These are phyloP conservation scores for Platysteira castanea DNA, from an alignment of 2,113 vertebrate species.

Conservation along the genomic window DNA sequence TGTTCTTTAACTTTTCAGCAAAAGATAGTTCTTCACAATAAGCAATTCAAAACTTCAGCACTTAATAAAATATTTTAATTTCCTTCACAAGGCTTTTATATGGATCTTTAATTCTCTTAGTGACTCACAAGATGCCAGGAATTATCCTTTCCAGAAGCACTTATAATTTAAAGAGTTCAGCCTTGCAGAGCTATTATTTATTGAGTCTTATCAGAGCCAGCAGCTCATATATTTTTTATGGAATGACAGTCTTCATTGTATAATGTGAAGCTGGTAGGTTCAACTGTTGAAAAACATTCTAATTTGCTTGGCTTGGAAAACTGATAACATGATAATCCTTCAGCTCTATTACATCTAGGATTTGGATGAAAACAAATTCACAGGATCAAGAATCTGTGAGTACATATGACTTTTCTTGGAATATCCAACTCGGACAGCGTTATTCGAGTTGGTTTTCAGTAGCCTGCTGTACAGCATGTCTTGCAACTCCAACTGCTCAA, in stretches of 20 bases:
- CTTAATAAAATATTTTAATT: slow-evolving; percentile 18
- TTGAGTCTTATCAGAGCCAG: background rate
- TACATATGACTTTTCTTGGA: background rate
- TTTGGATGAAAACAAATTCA: background rate
- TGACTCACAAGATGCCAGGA: background rate
- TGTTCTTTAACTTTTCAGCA: background rate
- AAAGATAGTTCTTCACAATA: background rate
- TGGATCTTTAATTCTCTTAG: background rate
- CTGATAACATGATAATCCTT: background rate
- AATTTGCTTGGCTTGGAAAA: background rate
- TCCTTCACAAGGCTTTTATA: background rate
- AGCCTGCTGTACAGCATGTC: background rate
- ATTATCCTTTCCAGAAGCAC: background rate
- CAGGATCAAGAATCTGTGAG: background rate
- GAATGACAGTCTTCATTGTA: background rate
- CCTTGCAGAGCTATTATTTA: background rate
- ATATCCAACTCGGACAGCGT: background rate
- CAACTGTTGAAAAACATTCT: background rate
- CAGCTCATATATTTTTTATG: background rate
- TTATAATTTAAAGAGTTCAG: background rate
- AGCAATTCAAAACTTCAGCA: background rate
- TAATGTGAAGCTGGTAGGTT: background rate
- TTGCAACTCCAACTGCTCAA: background rate
- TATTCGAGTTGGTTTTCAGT: background rate
- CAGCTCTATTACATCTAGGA: background rate